Evolutionary conservation across 2,113 vertebrate species (phyloP), one percentile per base, ranked within the genome.

Genomic region (Manacus vitellinus): DNA sequence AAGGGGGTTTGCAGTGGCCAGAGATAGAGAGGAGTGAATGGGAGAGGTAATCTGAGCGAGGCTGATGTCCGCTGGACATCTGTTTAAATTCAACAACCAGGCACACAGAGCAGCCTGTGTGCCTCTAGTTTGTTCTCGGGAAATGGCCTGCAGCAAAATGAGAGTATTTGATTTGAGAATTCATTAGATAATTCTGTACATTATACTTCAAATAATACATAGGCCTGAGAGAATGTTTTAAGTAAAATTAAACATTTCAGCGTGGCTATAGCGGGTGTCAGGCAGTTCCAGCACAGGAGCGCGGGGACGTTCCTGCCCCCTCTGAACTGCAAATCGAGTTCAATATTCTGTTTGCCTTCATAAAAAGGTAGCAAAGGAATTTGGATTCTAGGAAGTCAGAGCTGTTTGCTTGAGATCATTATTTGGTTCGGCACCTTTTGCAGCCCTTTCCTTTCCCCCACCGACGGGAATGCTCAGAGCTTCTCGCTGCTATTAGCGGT

Each of bases 81-180:
- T 81, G 83, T 91, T 95, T 91, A 71, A 68, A 67, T 92, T 71
- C 94, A 85, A 4, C 91, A 59, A 52, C 37, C 72, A 71, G 89
- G n/a, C 86, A 71, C 65, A 76, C 92, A 90, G n/a, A 74, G 89
- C 80, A 80, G 85, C 52, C 67, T 58, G 37, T 58, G 68, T 55
- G 63, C 80, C 85, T 96, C 81, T 17, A 62, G 94, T 94, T 88
- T 94, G 62, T 95, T 83, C 66, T 95, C 8, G 16, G 80, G 86
- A 97, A 93, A 96, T 92, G 94, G 94, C 92, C 97, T 92, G 92
- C 94, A 92, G 96, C 93, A 95, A 95, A 94, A 93, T 37, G 72
- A 54, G 92, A 90, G 89, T 88, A 95, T 95, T 97, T 96, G 93
- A 94, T 95, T 95, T 95, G 86, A 94, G 96, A 95, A 97, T 97